Evolutionary conservation across 2,888 invertebrate species (phyloP).

Genomic region (Apotomis turbidana): DNA sequence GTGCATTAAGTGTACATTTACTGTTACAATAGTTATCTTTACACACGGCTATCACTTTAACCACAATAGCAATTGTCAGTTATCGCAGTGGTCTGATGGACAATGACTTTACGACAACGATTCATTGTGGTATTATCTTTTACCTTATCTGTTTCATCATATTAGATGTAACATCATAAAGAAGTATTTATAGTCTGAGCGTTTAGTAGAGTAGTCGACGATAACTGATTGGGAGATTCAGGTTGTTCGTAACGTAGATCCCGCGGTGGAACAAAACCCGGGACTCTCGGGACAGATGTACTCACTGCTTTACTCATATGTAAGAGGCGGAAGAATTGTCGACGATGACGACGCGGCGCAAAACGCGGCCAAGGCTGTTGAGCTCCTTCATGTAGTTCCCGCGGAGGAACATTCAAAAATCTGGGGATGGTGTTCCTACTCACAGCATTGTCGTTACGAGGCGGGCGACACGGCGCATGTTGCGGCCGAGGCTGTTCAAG

Average conservation of each 20-base stretch:
- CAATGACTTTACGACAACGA: conserved; percentile 13
- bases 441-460: conserved; percentile 99
- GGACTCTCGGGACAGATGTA: conserved; percentile 49
- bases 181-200: too few species aligned
- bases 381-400: conserved; percentile 99
- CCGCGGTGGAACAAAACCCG: conserved; percentile 94
- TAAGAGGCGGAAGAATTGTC: conserved; percentile 99
- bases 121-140: conserved; percentile 12
- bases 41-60: neutral
- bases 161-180: neutral
- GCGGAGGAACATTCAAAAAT: conserved; percentile 91
- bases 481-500: conserved; percentile 97
- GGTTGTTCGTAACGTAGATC: conserved; percentile 98
- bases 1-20: too few species aligned
- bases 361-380: conserved; percentile 97
- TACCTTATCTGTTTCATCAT: conserved; percentile 4
- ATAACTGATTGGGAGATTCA: conserved; percentile 80
- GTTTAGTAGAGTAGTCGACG: too few species aligned
- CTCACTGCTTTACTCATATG: too few species aligned
- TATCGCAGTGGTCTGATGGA: conserved; percentile 3
- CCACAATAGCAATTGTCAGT: conserved; percentile 17
- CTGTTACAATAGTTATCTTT: neutral
- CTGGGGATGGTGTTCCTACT: conserved; percentile 69
- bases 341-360: conserved; percentile 98
- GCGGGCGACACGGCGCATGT: conserved; percentile 98